phyloP scores from a whole-genome alignment of 2,797 vertebrate species.

The Rhodeus uyekii region DNA sequence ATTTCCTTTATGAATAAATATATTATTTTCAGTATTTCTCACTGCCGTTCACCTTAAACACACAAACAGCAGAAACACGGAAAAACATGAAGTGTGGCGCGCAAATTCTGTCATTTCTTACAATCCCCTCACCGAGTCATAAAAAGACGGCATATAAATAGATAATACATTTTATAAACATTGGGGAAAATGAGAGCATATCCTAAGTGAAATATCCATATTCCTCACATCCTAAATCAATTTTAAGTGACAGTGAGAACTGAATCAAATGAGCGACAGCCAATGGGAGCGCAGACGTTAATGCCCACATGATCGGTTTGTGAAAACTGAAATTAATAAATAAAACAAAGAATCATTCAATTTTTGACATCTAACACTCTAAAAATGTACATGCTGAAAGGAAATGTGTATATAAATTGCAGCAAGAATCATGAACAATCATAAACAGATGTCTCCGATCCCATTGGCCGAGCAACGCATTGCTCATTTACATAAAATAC shows the following conservation, averaged over 20 bases:
- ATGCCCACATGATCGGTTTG: not conserved
- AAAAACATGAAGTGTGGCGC: not conserved
- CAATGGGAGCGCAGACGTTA: not conserved
- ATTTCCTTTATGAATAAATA: slow-evolving; percentile 1
- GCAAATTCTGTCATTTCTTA: not conserved
- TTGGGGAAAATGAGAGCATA: not conserved
- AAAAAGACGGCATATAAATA: slow-evolving; percentile 9
- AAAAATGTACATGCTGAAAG: not conserved
- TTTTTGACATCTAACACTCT: not conserved
- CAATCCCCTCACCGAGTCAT: not conserved
- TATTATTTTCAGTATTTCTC: not conserved
- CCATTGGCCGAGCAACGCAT: not conserved
- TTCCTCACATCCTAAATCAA: too few relatives aligned
- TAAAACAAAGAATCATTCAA: not conserved
- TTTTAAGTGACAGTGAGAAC: not conserved
- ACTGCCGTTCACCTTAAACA: not conserved
- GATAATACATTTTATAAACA: slow-evolving; percentile 10
- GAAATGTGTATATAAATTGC: not conserved
- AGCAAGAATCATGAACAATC: not conserved
- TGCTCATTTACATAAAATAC: slow-evolving; percentile 9
- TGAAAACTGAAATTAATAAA: not conserved
- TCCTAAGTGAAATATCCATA: too few relatives aligned
- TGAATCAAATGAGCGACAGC: not conserved
- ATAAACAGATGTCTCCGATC: not conserved
- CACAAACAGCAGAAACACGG: not conserved